Evolutionary conservation across 1,140 invertebrate species (phyloP), one percentile per base, ranked within the genome.

Genomic region (Drosophila micromelanica): DNA sequence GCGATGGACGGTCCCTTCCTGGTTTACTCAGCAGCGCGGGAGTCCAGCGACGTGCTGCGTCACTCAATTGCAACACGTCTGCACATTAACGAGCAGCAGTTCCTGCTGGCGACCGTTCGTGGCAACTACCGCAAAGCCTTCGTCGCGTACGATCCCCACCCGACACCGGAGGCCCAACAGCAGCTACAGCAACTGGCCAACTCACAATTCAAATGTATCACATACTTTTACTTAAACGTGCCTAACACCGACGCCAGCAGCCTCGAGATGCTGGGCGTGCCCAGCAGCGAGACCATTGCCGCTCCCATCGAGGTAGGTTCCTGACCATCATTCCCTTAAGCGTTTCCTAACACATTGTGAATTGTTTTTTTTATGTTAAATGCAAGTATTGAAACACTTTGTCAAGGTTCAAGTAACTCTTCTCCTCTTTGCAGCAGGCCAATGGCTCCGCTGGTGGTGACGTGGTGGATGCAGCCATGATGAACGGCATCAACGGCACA

Each of bases 41-140:
- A 95, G 77, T 95, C 94, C 27, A 93, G 95, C 15, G 91, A 86
- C 55, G 94, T 95, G 23, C 94, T 96, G 42, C 95, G 95, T 80
- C 89, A 93, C 67, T 92, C 93, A 45, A 90, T 95, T 51, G 93
- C 92, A 17, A 90, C 67, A 23, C 82, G 90, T 35, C 68, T 92
- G 20, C 80, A 90, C 74, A 67, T 91, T 27, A 82, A 68, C 27
- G 91, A 92, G 69, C 64, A 81, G 52, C 67, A 91, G 46, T 70
- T 89, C 20, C 65, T 92, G 20, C 70, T 91, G 8, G 87, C 90
- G 57, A 81, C 82, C 59, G 86, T 64, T 93, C 70, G 92, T 92
- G 49, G 93, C 6, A 56, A 46, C 6, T 46, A 73, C 13, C 73
- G 61, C 52, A 85, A 90, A 40, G 90, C 90, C 4, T 92, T 90